Base-by-base conservation (phyloP, 2,888 invertebrate genomes). In the Hirtodrosophila trivittata region DNA sequence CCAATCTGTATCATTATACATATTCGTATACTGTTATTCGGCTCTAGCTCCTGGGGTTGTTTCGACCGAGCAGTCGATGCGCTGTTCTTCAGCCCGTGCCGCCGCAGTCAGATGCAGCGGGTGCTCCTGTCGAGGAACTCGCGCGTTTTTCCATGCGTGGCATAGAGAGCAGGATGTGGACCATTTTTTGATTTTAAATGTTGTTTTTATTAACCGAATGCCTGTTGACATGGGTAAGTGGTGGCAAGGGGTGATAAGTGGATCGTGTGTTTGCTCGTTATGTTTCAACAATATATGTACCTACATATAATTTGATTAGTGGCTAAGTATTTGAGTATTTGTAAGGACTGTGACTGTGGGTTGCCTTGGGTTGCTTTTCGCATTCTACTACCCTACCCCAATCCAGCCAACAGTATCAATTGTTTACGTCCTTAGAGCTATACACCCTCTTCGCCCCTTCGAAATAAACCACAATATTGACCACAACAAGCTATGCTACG, bases 391-490 rank as follows among this genome's bases (percentile, higher is more conserved):
- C 28, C 14, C 47, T 49, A 51, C 28, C 35, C 16, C 35, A 7
- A 16, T 10, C 1, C 18, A 12, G 18, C 33, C 38, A 41, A 9
- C 7, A 41, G 28, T 6, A 43, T 33, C 25, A 39, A 52, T 51
- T 71, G 50, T 50, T 54, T 37, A 18, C 37, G 33, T 30, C 12
- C 10, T 7, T 25, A 35, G 42, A 14, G 39, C 16, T 0, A 14
- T 21, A 39, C 30, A 42, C 43, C 58, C 59, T 41, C 26, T 21
- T 16, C 6, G 57, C 66, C 77, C 65, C 66, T 49, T 63, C 45
- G 26, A 62, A 66, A 32, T 55, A 60, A 58, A 78, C 80, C 80
- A 84, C 82, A 84, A 81, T 70, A 84, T 77, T 81, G 82, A 81
- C 85, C 81, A 78, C 84, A 73, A 81, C 54, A 75, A 66, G 32